Evolutionary conservation across 2,888 invertebrate genomes (phyloP).

Genomic region (Pterostichus madidus): DNA sequence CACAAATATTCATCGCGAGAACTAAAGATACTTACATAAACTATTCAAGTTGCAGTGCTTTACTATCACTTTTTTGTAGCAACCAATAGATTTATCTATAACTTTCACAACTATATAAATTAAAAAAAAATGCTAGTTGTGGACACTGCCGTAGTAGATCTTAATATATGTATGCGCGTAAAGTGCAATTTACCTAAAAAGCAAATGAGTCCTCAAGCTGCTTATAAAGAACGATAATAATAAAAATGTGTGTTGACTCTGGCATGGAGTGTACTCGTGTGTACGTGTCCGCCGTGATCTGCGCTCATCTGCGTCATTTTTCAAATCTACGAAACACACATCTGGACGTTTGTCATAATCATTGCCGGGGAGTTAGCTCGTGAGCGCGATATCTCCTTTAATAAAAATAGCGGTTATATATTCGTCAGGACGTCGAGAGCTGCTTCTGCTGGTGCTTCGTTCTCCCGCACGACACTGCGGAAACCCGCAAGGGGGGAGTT

Average conservation of each 20-base stretch:
- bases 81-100: too few species aligned
- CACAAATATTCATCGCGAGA: too few species aligned
- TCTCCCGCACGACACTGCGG: not conserved
- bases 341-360: conserved; percentile 65
- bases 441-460: conserved; percentile 2
- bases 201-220: conserved; percentile 18
- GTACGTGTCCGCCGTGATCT: conserved; percentile 13
- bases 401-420: conserved; percentile 64
- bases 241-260: conserved; percentile 22
- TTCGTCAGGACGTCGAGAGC: conserved; percentile 46
- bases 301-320: conserved; percentile 53
- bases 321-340: conserved; percentile 60
- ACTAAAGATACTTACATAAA: too few species aligned
- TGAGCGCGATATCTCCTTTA: conserved; percentile 62
- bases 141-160: too few species aligned
- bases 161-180: too few species aligned
- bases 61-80: too few species aligned
- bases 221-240: not conserved
- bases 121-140: too few species aligned
- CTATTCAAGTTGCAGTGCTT: too few species aligned
- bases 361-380: conserved; percentile 7
- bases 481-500: conserved; percentile 28
- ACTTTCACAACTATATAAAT: too few species aligned
- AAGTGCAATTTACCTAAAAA: too few species aligned
- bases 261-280: conserved; percentile 8